Conservation (phyloP, 2,797 vertebrate species). For the Tiaroga cobitis region DNA sequence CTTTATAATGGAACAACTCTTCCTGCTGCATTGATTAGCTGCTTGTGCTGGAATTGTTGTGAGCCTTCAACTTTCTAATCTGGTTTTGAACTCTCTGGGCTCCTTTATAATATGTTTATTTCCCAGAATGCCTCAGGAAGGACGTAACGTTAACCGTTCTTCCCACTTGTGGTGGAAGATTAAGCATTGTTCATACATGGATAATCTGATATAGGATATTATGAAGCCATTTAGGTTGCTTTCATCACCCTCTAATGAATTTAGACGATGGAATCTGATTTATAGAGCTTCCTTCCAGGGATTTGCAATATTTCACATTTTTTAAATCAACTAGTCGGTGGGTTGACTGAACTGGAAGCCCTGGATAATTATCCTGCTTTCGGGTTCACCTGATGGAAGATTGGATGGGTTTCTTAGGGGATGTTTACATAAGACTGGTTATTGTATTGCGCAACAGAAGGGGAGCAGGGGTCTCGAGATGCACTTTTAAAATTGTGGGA, state of each 20-base stretch:
- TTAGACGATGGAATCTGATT: slow-evolving; percentile 33
- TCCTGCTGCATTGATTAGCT: slow-evolving; percentile 71
- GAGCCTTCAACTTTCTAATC: slow-evolving; percentile 55
- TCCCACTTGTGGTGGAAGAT: slow-evolving; percentile 24
- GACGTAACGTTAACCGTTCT: not conserved
- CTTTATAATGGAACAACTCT: slow-evolving; percentile 72
- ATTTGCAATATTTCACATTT: slow-evolving; percentile 24
- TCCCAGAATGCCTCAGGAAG: slow-evolving; percentile 34
- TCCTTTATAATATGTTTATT: slow-evolving; percentile 44
- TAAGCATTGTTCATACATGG: slow-evolving; percentile 28
- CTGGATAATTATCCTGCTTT: slow-evolving; percentile 10
- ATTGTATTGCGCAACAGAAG: not conserved
- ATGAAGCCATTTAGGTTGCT: slow-evolving; percentile 33
- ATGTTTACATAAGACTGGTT: slow-evolving; percentile 17
- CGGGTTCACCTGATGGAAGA: slow-evolving; percentile 1
- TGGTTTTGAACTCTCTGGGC: slow-evolving; percentile 40
- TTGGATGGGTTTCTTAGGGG: slow-evolving; percentile 13
- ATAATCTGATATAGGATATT: slow-evolving; percentile 41
- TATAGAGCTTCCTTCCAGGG: slow-evolving; percentile 10
- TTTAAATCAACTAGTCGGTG: slow-evolving; percentile 16
- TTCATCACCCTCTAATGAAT: slow-evolving; percentile 40
- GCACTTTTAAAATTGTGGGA: not conserved
- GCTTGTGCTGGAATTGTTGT: slow-evolving; percentile 63
- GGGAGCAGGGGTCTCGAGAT: not conserved
- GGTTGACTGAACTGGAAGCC: slow-evolving; percentile 9